Evolutionary conservation across 2,113 vertebrate genomes (phyloP), one percentile per base, ranked within the genome.

Genomic region (Clarias macrocephalus): DNA sequence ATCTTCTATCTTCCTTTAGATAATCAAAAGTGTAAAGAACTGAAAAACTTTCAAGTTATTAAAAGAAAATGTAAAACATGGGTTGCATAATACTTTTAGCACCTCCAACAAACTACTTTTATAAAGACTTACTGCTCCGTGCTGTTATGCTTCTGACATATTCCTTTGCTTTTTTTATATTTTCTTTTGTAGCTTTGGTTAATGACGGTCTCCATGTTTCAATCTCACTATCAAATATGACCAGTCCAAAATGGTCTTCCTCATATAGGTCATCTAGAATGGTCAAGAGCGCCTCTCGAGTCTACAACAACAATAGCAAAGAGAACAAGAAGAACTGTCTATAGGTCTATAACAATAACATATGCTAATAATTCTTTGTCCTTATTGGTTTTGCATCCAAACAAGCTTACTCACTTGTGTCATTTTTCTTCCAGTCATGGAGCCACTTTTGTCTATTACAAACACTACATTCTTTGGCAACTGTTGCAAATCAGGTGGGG

Each of bases 391-490:
- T 8, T 30, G 54, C 48, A 77, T 54, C n/a, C 23, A 79, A 56
- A 18, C 52, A 56, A 5, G 23, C 19, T 30, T 75, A 70, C 85
- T 86, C 54, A 94, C 95, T 93, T 96, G 95, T 0, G 0, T 0
- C 0, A 96, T 95, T 86, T 95, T 95, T 37, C 0, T 86, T 25
- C 94, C 94, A 0, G 0, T 0, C 95, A 96, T 96, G 3, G 95
- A 96, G 4, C 89, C 88, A 21, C 95, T 96, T 56, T 30, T 87
- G 77, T 96, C 95, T 11, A 96, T 94, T n/a, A 95, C 93, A 94
- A 96, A 96, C 72, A 92, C 92, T 19, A 96, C 92, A 73, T 95
- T 96, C 90, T 95, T 95, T 42, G 93, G 92, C 33, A 96, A 85
- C 86, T 88, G 88, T 25, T 85, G 85, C 77, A 96, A 86, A 84